Conservation (phyloP, 2,113 vertebrate species). For the Oenanthe oenanthe region DNA sequence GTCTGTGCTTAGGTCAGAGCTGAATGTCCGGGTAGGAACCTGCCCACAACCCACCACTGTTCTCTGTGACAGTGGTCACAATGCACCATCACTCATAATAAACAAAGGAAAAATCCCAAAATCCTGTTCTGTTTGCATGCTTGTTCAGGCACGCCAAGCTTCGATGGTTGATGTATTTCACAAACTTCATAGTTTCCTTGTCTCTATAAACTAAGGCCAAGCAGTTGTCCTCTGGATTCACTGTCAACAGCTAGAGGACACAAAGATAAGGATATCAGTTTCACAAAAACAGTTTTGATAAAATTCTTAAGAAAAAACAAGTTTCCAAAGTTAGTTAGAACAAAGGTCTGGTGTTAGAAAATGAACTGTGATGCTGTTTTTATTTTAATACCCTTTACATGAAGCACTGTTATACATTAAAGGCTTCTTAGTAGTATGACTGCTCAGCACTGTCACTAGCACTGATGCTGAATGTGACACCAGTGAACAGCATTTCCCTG, state of each 20-base stretch:
- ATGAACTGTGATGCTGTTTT: not conserved
- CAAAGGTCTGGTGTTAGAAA: not conserved
- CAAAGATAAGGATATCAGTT: not conserved
- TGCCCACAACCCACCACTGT: not conserved
- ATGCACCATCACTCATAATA: constrained; percentile 87
- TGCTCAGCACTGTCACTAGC: not conserved
- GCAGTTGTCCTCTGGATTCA: constrained; percentile 92
- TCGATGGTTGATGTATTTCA: constrained; percentile 91
- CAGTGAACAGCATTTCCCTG: not conserved
- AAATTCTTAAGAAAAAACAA: not conserved
- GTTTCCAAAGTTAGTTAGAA: not conserved
- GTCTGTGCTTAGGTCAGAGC: not conserved
- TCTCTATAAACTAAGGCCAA: constrained; percentile 94
- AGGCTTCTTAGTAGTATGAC: not conserved
- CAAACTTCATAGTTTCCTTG: constrained; percentile 93
- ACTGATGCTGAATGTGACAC: not conserved
- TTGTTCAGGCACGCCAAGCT: constrained; percentile 70
- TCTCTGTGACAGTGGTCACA: not conserved
- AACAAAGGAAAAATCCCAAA: constrained; percentile 93
- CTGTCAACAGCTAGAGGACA: constrained; percentile 85
- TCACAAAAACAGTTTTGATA: not conserved
- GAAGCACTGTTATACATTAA: not conserved
- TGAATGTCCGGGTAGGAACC: rapidly evolving
- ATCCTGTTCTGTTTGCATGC: constrained; percentile 59
- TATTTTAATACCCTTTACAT: not conserved